Percentiles rank a stretch among this genome's conserved stretches.
These are phyloP conservation scores for Hypomesus transpacificus DNA, from an alignment of 2,113 vertebrate species.

Conservation along the genomic window DNA sequence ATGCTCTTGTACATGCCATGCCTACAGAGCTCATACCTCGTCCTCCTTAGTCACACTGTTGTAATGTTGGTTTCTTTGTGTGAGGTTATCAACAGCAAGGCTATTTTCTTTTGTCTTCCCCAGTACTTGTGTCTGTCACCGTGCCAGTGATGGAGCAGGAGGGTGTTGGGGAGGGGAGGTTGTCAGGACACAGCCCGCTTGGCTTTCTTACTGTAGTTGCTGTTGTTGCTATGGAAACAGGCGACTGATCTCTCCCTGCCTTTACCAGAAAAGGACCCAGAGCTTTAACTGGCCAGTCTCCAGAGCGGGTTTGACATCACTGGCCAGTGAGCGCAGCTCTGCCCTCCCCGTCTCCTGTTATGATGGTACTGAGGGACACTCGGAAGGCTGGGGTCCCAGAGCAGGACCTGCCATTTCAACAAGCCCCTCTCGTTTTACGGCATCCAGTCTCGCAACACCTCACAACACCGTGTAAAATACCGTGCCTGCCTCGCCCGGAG, in stretches of 20 bases:
- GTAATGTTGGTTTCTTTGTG: constrained; percentile 33
- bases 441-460: no score
- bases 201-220: constrained; percentile 41
- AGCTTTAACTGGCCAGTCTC: constrained; percentile 41
- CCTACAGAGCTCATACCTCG: constrained; percentile 4
- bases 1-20: no score
- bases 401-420: neutral
- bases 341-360: constrained; percentile 6
- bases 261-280: constrained; percentile 24
- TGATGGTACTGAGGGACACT: neutral
- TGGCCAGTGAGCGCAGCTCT: constrained; percentile 24
- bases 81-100: neutral
- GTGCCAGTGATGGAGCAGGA: constrained; percentile 35
- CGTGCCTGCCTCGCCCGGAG: no score
- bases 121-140: constrained; percentile 41
- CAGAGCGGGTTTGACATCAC: constrained; percentile 37
- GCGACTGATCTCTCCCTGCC: constrained; percentile 40
- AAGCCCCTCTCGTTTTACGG: neutral
- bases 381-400: neutral
- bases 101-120: constrained; percentile 30
- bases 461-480: no score
- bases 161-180: constrained; percentile 35
- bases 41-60: constrained; percentile 16
- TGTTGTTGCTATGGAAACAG: constrained; percentile 63
- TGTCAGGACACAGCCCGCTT: constrained; percentile 42